Base-by-base conservation (phyloP, 2,888 invertebrate species). In the Arctia plantaginis region DNA sequence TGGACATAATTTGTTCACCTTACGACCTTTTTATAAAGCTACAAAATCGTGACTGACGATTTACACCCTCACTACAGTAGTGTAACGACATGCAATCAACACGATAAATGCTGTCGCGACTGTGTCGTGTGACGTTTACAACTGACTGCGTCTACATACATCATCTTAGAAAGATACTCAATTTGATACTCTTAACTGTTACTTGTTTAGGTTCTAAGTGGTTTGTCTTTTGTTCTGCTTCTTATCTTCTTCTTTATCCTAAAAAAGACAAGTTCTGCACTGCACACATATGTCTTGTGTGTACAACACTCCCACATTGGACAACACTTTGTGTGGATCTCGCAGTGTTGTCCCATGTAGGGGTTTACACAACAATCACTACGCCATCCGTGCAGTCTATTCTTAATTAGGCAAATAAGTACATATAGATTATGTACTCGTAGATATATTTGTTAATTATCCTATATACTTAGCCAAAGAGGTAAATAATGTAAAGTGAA, bases 151-250 rank as follows among this genome's bases (percentile, higher is more conserved):
- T 89, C 92, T 86, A 86, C 88, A 85, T 89, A n/a, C n/a, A 89
- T 91, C 91, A 87, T 88, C 87, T 91, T 90, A 86, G 93, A 91
- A 93, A 94, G 89, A 94, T 89, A 92, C 90, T 77, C 76, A 85
- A 87, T 88, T 88, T 90, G 89, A 90, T 90, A 86, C 88, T 89
- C 89, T 87, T 87, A 87, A 85, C 85, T 87, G 79, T 85, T 82
- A 82, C 80, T 81, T 82, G 68, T 78, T 77, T 74, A 51, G 51
- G 23, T n/a, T n/a, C n/a, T n/a, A n/a, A n/a, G n/a, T n/a, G n/a
- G n/a, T n/a, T n/a, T n/a, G n/a, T n/a, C n/a, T n/a, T n/a, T n/a
- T n/a, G 7, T 51, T 7, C 7, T 4, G 3, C 3, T 35, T 35
- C 35, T 35, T 35, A 3, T 35, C 35, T 35, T 35, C 35, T 35